Percentiles rank a stretch among this genome's conserved stretches.
These are phyloP conservation scores for Galeopterus variegatus DNA, from an alignment of 2,113 vertebrate genomes.

Conservation along the genomic window DNA sequence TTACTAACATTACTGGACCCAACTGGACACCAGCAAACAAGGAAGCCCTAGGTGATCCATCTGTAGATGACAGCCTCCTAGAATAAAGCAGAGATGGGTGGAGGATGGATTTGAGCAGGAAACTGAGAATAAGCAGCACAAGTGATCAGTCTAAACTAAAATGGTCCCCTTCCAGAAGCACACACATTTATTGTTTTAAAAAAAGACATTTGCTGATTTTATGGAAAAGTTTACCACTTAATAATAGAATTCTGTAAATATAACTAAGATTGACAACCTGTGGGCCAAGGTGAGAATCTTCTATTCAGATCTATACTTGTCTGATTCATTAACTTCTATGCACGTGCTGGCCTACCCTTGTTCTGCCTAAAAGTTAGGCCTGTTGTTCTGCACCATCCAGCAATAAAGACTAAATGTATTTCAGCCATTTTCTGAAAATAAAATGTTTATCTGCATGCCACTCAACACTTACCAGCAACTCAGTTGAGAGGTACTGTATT, in stretches of 20 bases:
- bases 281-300: not conserved
- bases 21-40: not conserved
- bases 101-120: no score
- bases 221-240: not conserved
- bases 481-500: not conserved
- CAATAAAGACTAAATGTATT: not conserved
- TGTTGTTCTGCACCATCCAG: not conserved
- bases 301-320: not conserved
- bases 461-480: not conserved
- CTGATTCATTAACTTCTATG: not conserved
- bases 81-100: no score
- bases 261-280: not conserved
- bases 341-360: not conserved
- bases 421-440: not conserved
- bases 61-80: not conserved
- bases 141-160: not conserved
- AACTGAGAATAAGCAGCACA: no score
- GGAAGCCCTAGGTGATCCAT: fast-evolving
- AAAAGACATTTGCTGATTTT: not conserved
- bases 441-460: not conserved
- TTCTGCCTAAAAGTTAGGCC: not conserved
- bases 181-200: no score
- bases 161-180: not conserved
- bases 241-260: not conserved
- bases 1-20: not conserved